phyloP scores from a whole-genome alignment of 2,888 invertebrate genomes.

The Idaea straminata region DNA sequence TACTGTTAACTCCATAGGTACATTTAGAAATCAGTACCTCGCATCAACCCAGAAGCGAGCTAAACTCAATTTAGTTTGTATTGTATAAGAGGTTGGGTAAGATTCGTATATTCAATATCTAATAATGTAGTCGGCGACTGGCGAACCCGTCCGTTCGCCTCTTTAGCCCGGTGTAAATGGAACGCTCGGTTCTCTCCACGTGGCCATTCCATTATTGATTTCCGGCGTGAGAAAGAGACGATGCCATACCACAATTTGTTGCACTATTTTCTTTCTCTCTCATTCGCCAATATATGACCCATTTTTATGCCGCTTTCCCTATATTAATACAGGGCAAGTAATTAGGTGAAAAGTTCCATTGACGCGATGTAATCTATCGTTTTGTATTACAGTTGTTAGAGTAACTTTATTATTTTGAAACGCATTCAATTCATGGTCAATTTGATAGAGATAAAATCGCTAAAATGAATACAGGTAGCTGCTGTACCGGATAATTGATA shows the following conservation, averaged over 20 bases:
- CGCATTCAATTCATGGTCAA: background rate
- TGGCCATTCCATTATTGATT: slow-evolving; percentile 79
- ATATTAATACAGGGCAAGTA: slow-evolving; percentile 77
- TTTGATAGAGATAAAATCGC: background rate
- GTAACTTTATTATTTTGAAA: slow-evolving; percentile 17
- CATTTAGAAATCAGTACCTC: background rate
- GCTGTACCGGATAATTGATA: background rate
- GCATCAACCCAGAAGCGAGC: background rate
- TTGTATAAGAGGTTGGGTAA: slow-evolving; percentile 3
- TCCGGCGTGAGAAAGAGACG: slow-evolving; percentile 72
- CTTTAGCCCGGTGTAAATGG: slow-evolving; percentile 66
- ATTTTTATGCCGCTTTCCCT: slow-evolving; percentile 78
- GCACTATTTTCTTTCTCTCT: slow-evolving; percentile 74
- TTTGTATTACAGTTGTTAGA: slow-evolving; percentile 25
- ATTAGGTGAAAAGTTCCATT: slow-evolving; percentile 72
- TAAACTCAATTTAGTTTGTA: background rate
- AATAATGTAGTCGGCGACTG: slow-evolving; percentile 37
- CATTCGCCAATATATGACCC: slow-evolving; percentile 78
- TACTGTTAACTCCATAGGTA: background rate
- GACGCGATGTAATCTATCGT: slow-evolving; percentile 49
- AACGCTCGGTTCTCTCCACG: slow-evolving; percentile 73
- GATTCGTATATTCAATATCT: slow-evolving; percentile 41
- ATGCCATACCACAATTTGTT: slow-evolving; percentile 74
- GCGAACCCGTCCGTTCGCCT: slow-evolving; percentile 48
- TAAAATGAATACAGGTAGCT: background rate